Conservation (phyloP, 2,888 invertebrate species). For the Drosophila hamatofila region DNA sequence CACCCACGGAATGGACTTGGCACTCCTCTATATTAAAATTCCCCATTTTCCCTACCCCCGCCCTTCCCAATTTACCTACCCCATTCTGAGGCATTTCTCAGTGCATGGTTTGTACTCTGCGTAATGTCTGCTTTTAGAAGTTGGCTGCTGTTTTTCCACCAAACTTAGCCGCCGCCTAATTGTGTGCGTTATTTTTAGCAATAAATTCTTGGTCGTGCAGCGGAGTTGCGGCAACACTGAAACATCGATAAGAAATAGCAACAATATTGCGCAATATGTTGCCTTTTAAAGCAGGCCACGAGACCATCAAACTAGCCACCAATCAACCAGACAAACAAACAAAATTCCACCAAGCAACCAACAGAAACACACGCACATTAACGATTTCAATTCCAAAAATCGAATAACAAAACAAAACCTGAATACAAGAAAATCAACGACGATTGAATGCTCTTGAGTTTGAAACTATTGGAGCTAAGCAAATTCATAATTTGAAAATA, state of each 20-base stretch:
- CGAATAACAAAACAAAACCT: neutral
- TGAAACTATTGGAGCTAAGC: neutral
- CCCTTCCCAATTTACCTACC: neutral
- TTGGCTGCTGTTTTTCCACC: constrained; percentile 18
- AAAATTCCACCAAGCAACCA: constrained; percentile 21
- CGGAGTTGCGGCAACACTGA: constrained; percentile 12
- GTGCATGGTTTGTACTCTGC: constrained; percentile 6
- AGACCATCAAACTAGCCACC: constrained; percentile 41
- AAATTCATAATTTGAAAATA: neutral
- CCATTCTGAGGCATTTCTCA: neutral
- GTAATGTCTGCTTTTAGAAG: constrained; percentile 34
- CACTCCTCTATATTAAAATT: neutral
- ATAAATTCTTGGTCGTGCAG: constrained; percentile 46
- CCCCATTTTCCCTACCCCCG: neutral
- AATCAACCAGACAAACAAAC: constrained; percentile 27
- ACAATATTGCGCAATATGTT: constrained; percentile 28
- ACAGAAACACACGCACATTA: constrained; percentile 23
- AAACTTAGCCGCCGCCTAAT: constrained; percentile 10
- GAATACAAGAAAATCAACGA: neutral
- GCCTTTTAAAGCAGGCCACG: constrained; percentile 28
- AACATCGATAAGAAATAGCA: constrained; percentile 10
- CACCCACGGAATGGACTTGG: constrained; percentile 18
- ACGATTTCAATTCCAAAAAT: neutral
- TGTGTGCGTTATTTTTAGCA: constrained; percentile 68
- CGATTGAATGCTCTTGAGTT: neutral